Evolutionary conservation across 2,797 vertebrate species (phyloP).

Genomic region (Babyrousa celebensis): DNA sequence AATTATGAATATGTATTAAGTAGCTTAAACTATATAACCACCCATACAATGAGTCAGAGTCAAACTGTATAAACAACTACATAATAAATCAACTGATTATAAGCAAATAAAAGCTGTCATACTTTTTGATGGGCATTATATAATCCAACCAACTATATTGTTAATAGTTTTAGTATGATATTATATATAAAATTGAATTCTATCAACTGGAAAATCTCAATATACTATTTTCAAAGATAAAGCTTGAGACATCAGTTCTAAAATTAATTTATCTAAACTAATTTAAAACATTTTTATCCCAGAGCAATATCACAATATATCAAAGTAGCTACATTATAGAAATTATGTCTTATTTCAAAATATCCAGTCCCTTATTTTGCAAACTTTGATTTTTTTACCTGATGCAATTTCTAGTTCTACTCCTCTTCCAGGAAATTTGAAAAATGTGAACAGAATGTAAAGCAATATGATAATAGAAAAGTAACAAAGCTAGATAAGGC

Average conservation of each 20-base stretch:
- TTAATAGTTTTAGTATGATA: conserved; percentile 23
- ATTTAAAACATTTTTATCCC: conserved; percentile 38
- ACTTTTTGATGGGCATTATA: conserved; percentile 27
- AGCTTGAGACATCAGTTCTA: neutral
- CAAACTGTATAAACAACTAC: neutral
- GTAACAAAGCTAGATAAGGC: neutral
- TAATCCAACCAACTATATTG: neutral
- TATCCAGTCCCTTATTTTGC: conserved; percentile 58
- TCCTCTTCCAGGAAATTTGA: conserved; percentile 81
- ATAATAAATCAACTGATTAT: neutral
- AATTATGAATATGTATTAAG: conserved; percentile 11
- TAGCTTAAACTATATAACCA: conserved; percentile 33
- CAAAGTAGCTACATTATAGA: conserved; percentile 15
- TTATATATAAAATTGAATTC: conserved; percentile 43
- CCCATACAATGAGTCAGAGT: neutral
- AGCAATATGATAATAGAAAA: neutral
- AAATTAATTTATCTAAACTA: conserved; percentile 31
- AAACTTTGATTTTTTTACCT: conserved; percentile 67
- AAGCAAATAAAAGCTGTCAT: neutral
- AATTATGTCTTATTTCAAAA: conserved; percentile 40
- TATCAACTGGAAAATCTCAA: neutral
- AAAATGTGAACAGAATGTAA: conserved; percentile 73
- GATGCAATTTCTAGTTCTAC: conserved; percentile 29
- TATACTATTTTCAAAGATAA: conserved; percentile 64
- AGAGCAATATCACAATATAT: neutral